Evolutionary conservation across 2,888 invertebrate species (phyloP).

Genomic region (Tinea semifulvella): DNA sequence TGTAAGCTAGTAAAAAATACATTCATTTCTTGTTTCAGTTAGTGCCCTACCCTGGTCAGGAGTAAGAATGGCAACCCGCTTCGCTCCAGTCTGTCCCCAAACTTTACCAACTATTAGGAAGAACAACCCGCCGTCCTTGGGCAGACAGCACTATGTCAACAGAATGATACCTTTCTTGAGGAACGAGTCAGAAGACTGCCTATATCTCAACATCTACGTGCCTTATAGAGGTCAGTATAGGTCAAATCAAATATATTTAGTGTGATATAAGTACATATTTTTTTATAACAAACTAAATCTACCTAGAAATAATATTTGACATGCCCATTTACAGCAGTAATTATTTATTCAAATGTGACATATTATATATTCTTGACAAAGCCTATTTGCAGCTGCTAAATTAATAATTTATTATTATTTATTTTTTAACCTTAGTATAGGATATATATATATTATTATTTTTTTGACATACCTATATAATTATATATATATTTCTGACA

Average conservation of each 20-base stretch:
- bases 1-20: too few species aligned
- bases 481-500: too few species aligned
- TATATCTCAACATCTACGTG: constrained; percentile 91
- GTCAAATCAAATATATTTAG: not conserved
- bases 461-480: too few species aligned
- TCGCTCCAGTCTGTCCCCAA: constrained; percentile 90
- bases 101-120: constrained; percentile 73
- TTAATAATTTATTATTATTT: too few species aligned
- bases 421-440: too few species aligned
- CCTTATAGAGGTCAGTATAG: constrained; percentile 75
- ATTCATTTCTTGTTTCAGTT: constrained; percentile 42
- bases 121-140: constrained; percentile 69
- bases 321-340: too few species aligned
- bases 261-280: not conserved
- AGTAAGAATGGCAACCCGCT: constrained; percentile 71
- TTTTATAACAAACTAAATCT: too few species aligned
- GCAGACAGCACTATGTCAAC: constrained; percentile 75
- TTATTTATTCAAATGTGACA: too few species aligned
- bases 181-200: constrained; percentile 85
- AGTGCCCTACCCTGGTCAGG: constrained; percentile 85
- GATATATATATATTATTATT: too few species aligned
- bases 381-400: too few species aligned
- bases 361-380: too few species aligned
- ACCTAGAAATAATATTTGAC: too few species aligned
- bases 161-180: constrained; percentile 75